Evolutionary conservation across 2,113 vertebrate genomes (phyloP).

Genomic region (Ammodytes marinus): DNA sequence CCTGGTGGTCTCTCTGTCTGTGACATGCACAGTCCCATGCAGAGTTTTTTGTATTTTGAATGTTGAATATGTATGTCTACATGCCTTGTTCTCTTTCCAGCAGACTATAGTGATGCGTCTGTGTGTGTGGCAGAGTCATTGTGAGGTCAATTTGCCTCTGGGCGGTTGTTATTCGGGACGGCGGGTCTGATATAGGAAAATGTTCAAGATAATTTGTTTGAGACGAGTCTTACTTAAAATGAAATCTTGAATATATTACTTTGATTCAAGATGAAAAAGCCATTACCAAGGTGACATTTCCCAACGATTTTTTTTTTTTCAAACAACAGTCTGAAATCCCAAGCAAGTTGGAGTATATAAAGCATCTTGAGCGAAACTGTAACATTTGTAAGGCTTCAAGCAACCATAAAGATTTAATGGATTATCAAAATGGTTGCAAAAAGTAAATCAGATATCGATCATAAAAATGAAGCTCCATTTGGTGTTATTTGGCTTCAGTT

Average conservation of each 20-base stretch:
- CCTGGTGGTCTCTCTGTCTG: slow-evolving; percentile 48
- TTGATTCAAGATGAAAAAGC: not conserved
- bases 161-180: not conserved
- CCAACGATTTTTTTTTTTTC: too few relatives aligned
- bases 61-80: slow-evolving; percentile 29
- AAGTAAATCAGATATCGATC: not conserved
- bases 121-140: slow-evolving; percentile 1
- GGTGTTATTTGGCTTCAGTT: not conserved
- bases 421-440: not conserved
- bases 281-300: too few relatives aligned
- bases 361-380: not conserved
- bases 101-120: not conserved
- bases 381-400: not conserved
- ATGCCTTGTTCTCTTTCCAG: not conserved
- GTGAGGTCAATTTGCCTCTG: slow-evolving; percentile 16
- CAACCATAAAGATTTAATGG: not conserved
- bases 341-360: not conserved
- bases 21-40: slow-evolving; percentile 17
- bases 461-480: not conserved
- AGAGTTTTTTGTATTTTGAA: not conserved
- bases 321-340: not conserved
- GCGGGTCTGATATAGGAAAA: not conserved
- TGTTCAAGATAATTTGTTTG: not conserved
- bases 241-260: not conserved
- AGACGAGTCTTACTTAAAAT: not conserved